These are phyloP conservation scores for Apis cerana DNA, from an alignment of 1,140 invertebrate species.

Conservation along the genomic window DNA sequence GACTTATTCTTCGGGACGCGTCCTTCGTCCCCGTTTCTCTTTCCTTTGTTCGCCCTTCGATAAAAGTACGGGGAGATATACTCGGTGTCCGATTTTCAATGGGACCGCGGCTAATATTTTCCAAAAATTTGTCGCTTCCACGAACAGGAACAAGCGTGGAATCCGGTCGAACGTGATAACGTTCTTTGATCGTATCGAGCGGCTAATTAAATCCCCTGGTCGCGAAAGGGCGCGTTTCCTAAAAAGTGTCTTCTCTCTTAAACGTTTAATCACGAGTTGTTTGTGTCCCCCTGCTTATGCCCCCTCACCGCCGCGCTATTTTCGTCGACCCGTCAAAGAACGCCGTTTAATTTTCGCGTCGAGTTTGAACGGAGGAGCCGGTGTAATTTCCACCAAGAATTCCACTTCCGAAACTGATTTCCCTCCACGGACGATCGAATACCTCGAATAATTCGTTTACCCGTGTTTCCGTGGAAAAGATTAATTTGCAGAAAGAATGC, in stretches of 20 bases:
- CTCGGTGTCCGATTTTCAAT: background rate
- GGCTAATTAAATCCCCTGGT: conserved; percentile 42
- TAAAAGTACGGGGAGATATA: background rate
- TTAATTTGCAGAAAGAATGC: too few relatives aligned
- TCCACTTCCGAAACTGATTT: too few relatives aligned
- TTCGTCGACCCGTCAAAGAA: conserved; percentile 10
- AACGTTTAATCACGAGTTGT: conserved; percentile 43
- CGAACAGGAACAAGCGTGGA: too few relatives aligned
- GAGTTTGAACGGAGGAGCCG: background rate
- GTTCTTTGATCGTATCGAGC: conserved; percentile 9
- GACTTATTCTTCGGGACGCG: background rate
- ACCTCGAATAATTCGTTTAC: background rate
- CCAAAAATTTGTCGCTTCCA: background rate
- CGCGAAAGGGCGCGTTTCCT: background rate
- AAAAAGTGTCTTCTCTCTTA: conserved; percentile 24
- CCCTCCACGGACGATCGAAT: background rate
- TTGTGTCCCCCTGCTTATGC: background rate
- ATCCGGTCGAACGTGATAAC: background rate
- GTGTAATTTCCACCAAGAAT: background rate
- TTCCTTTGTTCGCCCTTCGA: background rate
- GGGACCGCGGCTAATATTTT: background rate
- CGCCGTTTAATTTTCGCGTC: background rate
- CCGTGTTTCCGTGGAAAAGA: too few relatives aligned
- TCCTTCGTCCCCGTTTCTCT: background rate
- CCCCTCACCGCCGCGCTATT: background rate